phyloP scores from a whole-genome alignment of 2,113 vertebrate species.

The Bagarius yarrelli region DNA sequence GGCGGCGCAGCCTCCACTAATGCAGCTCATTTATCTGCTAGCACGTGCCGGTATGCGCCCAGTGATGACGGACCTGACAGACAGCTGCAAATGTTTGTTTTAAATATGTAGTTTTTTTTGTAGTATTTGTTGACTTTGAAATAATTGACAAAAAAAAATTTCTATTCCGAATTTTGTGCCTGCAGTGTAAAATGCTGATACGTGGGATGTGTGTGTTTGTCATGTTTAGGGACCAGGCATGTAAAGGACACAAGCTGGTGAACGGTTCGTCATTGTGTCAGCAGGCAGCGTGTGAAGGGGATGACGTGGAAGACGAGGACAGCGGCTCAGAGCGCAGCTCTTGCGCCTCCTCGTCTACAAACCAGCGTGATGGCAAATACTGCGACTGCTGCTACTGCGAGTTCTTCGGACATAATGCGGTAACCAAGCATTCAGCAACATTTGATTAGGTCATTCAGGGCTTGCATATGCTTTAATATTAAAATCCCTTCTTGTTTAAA shows the following conservation, averaged over 20 bases:
- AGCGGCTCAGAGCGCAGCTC: slow-evolving; percentile 98
- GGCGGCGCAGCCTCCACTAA: slow-evolving; percentile 76
- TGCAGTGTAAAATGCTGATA: not conserved
- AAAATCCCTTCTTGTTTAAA: not conserved
- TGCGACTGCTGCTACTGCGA: slow-evolving; percentile 99
- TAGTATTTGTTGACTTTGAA: not conserved
- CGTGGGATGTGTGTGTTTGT: not conserved
- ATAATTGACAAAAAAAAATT: not conserved
- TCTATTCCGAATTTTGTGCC: not conserved
- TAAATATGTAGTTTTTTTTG: not conserved
- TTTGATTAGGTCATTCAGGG: not conserved
- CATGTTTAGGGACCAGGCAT: slow-evolving; percentile 83
- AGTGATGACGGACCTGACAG: not conserved
- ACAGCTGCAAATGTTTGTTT: not conserved
- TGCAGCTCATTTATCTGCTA: slow-evolving; percentile 75
- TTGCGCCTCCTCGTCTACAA: slow-evolving; percentile 94
- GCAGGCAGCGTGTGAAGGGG: slow-evolving; percentile 82
- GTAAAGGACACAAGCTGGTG: slow-evolving; percentile 93
- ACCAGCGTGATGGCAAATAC: slow-evolving; percentile 97
- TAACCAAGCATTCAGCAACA: slow-evolving; percentile 61
- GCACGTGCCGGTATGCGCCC: slow-evolving; percentile 81
- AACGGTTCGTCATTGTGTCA: slow-evolving; percentile 86
- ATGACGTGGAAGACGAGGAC: slow-evolving; percentile 96
- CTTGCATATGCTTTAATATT: not conserved
- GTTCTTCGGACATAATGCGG: slow-evolving; percentile 99